phyloP scores from a whole-genome alignment of 1,140 invertebrate species.

The Drosophila simulans region DNA sequence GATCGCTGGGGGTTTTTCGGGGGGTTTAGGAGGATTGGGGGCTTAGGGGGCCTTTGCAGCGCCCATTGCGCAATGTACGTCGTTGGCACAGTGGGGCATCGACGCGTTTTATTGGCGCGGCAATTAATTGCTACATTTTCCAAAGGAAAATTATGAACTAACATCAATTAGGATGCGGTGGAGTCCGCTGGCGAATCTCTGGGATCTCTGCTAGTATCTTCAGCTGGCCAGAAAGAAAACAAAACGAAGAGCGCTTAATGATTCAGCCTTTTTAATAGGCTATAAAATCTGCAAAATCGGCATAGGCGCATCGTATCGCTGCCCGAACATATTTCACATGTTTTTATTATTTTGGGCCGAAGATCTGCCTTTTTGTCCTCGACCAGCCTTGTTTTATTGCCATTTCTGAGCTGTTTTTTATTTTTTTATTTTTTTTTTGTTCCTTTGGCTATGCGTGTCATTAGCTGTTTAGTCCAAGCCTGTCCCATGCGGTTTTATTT shows the following conservation, averaged over 20 bases:
- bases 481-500: constrained; percentile 74
- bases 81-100: constrained; percentile 73
- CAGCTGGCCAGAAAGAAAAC: constrained; percentile 48
- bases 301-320: constrained; percentile 65
- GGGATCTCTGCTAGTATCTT: neutral
- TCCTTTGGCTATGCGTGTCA: constrained; percentile 53
- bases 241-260: constrained; percentile 63
- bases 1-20: constrained; percentile 5
- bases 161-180: constrained; percentile 77
- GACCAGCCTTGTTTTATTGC: constrained; percentile 58
- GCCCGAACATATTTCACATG: constrained; percentile 79
- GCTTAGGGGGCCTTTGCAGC: constrained; percentile 43
- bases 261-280: constrained; percentile 82
- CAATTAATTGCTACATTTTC: constrained; percentile 83
- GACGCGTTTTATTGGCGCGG: constrained; percentile 80
- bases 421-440: neutral
- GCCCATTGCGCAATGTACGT: constrained; percentile 77
- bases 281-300: constrained; percentile 78
- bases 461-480: constrained; percentile 43
- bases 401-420: constrained; percentile 11
- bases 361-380: constrained; percentile 21
- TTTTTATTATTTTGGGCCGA: constrained; percentile 78
- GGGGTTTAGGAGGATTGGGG: neutral
- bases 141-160: constrained; percentile 83
- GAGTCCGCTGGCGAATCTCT: constrained; percentile 8